phyloP scores from a whole-genome alignment of 2,113 vertebrate genomes.

The Callionymus lyra region DNA sequence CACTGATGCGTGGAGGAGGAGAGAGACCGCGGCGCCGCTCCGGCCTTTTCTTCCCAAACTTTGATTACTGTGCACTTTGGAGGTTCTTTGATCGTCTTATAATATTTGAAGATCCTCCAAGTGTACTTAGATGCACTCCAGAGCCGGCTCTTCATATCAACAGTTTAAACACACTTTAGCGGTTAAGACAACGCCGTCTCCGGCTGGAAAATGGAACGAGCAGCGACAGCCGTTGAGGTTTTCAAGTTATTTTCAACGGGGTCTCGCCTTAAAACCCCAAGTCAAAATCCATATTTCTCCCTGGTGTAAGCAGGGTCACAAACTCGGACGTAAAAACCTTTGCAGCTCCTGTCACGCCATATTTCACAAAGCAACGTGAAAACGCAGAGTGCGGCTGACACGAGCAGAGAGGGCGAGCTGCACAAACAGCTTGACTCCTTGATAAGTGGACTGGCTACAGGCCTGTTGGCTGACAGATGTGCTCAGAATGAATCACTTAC shows the following conservation, averaged over 20 bases:
- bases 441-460: slow-evolving; percentile 45
- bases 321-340: slow-evolving; percentile 42
- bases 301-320: slow-evolving; percentile 45
- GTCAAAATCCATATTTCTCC: slow-evolving; percentile 51
- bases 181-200: background rate
- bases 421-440: slow-evolving; percentile 47
- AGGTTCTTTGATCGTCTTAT: slow-evolving; percentile 19
- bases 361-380: slow-evolving; percentile 46
- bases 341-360: slow-evolving; percentile 48
- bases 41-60: slow-evolving; percentile 8
- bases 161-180: slow-evolving; percentile 1
- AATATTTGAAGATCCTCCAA: slow-evolving; percentile 6
- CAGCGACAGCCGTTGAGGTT: slow-evolving; percentile 18
- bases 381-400: slow-evolving; percentile 49
- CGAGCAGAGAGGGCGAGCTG: slow-evolving; percentile 22
- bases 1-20: slow-evolving; percentile 5
- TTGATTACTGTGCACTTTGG: slow-evolving; percentile 10
- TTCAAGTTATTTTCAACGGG: slow-evolving; percentile 30
- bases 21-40: background rate
- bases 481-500: slow-evolving; percentile 30
- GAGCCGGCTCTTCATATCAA: background rate
- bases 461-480: slow-evolving; percentile 36
- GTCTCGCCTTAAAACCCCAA: slow-evolving; percentile 29
- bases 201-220: slow-evolving; percentile 2
- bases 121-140: slow-evolving; percentile 4